phyloP scores from a whole-genome alignment of 2,888 invertebrate species.

The Lasioglossum oenotherae region DNA sequence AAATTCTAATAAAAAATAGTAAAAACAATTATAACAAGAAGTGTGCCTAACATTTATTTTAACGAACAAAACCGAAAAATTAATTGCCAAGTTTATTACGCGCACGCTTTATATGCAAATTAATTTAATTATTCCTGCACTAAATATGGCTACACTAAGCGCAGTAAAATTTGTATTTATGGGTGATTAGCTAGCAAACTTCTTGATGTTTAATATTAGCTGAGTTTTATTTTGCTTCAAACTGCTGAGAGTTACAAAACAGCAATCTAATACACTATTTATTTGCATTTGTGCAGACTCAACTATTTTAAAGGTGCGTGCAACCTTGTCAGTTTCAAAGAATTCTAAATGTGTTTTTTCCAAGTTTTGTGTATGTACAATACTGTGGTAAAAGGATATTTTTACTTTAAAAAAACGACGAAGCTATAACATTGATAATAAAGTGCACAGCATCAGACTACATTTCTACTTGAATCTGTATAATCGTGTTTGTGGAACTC shows the following conservation, averaged over 20 bases:
- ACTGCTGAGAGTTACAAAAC: neutral
- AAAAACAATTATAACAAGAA: neutral
- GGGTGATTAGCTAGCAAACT: neutral
- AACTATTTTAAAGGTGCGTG: neutral
- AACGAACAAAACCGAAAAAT: neutral
- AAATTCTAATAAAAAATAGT: neutral
- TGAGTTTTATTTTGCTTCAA: neutral
- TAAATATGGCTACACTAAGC: neutral
- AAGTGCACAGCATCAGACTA: too few relatives aligned
- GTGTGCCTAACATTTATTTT: neutral
- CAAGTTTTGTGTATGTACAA: neutral
- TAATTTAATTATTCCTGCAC: slow-evolving; percentile 1
- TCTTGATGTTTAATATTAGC: neutral
- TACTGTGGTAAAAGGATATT: too few relatives aligned
- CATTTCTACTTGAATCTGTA: neutral
- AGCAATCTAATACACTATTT: neutral
- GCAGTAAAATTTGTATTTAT: neutral
- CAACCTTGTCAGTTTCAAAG: neutral
- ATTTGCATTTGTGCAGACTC: neutral
- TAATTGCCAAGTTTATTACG: neutral
- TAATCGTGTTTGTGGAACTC: neutral
- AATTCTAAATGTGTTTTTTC: neutral
- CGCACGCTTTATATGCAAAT: slow-evolving; percentile 1
- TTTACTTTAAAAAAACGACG: too few relatives aligned
- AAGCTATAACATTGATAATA: too few relatives aligned